Evolutionary conservation across 2,888 invertebrate species (phyloP).

Genomic region (Elaeidobius kamerunicus): DNA sequence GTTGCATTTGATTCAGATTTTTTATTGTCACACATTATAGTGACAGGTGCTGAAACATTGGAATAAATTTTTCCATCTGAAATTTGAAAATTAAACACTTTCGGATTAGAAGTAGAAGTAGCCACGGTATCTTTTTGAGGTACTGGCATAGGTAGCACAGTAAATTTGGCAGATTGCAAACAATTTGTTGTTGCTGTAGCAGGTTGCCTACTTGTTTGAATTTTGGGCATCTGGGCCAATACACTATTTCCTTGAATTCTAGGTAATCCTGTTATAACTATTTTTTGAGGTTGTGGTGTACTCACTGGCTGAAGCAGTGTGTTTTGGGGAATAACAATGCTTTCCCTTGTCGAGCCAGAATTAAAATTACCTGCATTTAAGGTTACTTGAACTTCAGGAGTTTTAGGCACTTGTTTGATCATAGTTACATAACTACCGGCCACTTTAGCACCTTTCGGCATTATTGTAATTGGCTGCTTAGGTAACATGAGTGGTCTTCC

Average conservation of each 20-base stretch:
- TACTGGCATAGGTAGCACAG: slow-evolving; percentile 43
- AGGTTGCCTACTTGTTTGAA: slow-evolving; percentile 56
- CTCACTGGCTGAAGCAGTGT: slow-evolving; percentile 24
- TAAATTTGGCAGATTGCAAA: slow-evolving; percentile 46
- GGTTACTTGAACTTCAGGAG: slow-evolving; percentile 31
- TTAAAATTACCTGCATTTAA: background rate
- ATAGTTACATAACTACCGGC: slow-evolving; percentile 57
- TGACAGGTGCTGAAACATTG: slow-evolving; percentile 46
- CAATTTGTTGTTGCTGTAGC: slow-evolving; percentile 58
- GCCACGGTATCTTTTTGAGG: slow-evolving; percentile 32
- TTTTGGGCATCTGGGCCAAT: slow-evolving; percentile 59
- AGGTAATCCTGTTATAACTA: slow-evolving; percentile 57
- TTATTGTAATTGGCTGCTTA: slow-evolving; percentile 51
- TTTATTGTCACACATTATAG: slow-evolving; percentile 55
- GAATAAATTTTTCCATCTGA: slow-evolving; percentile 49
- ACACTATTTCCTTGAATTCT: slow-evolving; percentile 55
- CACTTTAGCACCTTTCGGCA: slow-evolving; percentile 53
- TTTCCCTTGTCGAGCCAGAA: background rate
- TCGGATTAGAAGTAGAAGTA: slow-evolving; percentile 51
- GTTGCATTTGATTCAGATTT: background rate
- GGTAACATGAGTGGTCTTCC: slow-evolving; percentile 58
- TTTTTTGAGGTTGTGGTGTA: slow-evolving; percentile 49
- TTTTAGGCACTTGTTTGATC: slow-evolving; percentile 53
- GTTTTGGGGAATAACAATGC: slow-evolving; percentile 10
- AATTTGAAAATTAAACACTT: slow-evolving; percentile 66